phyloP scores from a whole-genome alignment of 2,113 vertebrate genomes.

The Microtus oregoni region DNA sequence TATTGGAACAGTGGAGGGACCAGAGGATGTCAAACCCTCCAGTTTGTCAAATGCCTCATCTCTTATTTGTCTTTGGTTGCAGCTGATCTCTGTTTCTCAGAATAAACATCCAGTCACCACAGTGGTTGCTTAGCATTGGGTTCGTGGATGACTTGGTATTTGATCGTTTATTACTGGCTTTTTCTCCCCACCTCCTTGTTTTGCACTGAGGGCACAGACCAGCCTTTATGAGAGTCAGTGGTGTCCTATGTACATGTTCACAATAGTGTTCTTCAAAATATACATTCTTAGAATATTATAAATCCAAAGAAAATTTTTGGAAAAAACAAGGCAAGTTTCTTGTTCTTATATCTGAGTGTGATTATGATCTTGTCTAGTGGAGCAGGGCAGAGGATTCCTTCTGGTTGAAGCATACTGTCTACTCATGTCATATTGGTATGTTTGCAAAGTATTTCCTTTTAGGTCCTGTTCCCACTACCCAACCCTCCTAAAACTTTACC shows the following conservation, averaged over 20 bases:
- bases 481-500: background rate
- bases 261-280: background rate
- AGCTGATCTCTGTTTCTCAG: background rate
- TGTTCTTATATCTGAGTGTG: background rate
- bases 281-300: background rate
- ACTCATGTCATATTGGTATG: background rate
- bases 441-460: background rate
- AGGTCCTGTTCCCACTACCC: no score
- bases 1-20: background rate
- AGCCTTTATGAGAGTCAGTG: background rate
- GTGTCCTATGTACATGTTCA: background rate
- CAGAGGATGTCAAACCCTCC: background rate
- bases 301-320: background rate
- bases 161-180: background rate
- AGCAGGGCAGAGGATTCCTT: background rate
- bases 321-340: background rate
- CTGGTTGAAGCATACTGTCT: background rate
- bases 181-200: background rate
- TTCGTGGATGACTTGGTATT: background rate
- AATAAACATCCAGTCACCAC: background rate
- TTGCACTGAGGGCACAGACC: background rate
- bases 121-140: background rate
- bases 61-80: background rate
- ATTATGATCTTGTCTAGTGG: background rate
- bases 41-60: background rate